Evolutionary conservation across 92 coral and sea anemone species (phyloP).

Genomic region (Umimayanthus chanpuru): DNA sequence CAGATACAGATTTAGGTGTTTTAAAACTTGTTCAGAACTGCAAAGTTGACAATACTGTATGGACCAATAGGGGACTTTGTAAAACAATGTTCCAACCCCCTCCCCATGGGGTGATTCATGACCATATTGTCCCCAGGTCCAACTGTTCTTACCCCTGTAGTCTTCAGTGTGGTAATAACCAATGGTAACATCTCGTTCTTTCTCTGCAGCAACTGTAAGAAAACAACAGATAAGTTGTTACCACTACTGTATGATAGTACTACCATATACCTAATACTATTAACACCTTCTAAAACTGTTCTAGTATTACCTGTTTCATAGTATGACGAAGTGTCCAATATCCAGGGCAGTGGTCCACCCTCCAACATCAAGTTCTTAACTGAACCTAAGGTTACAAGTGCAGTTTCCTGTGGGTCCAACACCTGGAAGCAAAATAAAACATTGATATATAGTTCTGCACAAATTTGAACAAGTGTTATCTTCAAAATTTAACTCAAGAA

Average conservation of each 20-base stretch:
- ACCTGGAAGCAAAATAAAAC: conserved; percentile 53
- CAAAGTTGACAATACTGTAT: too few species aligned
- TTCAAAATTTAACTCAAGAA: too few species aligned
- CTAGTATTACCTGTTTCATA: conserved; percentile 69
- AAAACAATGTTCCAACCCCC: not conserved
- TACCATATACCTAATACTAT: not conserved
- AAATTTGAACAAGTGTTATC: not conserved
- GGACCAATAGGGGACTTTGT: too few species aligned
- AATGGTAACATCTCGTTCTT: conserved; percentile 59
- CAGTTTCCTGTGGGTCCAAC: conserved; percentile 85
- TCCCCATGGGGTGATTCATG: not conserved
- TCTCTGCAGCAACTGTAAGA: conserved; percentile 54
- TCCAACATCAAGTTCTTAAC: conserved; percentile 87
- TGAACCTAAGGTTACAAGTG: conserved; percentile 87
- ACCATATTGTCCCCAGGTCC: too few species aligned
- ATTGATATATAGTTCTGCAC: not conserved
- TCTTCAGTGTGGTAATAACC: conserved; percentile 70
- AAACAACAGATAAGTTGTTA: not conserved
- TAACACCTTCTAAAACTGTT: not conserved
- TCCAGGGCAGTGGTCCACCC: conserved; percentile 98
- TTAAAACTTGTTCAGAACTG: too few species aligned
- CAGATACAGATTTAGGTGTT: too few species aligned
- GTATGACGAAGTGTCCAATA: conserved; percentile 88
- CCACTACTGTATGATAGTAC: not conserved
- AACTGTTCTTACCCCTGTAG: conserved; percentile 66